These are phyloP conservation scores for Dicrostonyx torquatus DNA, from an alignment of 2,797 vertebrate species.

Conservation along the genomic window DNA sequence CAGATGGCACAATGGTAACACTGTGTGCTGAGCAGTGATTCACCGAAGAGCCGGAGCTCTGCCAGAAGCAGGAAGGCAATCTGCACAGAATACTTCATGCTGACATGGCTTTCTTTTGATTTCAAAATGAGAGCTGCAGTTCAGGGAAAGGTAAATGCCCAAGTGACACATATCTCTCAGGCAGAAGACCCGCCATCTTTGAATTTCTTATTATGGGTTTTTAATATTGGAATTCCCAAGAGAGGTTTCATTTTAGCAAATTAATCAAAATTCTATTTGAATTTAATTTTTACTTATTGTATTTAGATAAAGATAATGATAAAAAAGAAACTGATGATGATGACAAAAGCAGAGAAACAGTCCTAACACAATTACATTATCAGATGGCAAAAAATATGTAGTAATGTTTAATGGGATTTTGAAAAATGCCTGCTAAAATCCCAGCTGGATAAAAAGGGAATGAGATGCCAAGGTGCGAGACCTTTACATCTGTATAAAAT, in stretches of 20 bases:
- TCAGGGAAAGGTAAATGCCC: conserved; percentile 13
- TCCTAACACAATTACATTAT: conserved; percentile 34
- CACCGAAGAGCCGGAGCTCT: conserved; percentile 49
- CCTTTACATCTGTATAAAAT: conserved; percentile 62
- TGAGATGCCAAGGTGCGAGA: conserved; percentile 57
- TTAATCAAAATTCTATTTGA: conserved; percentile 40
- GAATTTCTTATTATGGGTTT: not conserved
- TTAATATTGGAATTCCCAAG: not conserved
- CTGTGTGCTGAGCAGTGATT: conserved; percentile 8
- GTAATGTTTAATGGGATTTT: conserved; percentile 19
- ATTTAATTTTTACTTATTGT: conserved; percentile 37
- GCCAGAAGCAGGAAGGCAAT: conserved; percentile 58
- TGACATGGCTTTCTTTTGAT: conserved; percentile 53
- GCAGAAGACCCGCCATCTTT: not conserved
- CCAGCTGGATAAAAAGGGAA: conserved; percentile 22
- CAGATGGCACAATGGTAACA: conserved; percentile 62
- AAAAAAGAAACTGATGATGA: not conserved
- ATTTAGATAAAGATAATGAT: not conserved
- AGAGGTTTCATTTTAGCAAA: conserved; percentile 28
- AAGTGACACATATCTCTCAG: not conserved
- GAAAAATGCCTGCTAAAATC: conserved; percentile 46
- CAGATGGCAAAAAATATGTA: not conserved
- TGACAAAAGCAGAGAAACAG: conserved; percentile 19
- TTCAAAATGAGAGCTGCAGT: conserved; percentile 29
- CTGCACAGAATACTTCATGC: conserved; percentile 34